Percentiles rank a stretch among this genome's conserved stretches.
Evolutionary conservation across 2,113 vertebrate species (phyloP).

Genomic region (Boulengeromyrus knoepffleri): DNA sequence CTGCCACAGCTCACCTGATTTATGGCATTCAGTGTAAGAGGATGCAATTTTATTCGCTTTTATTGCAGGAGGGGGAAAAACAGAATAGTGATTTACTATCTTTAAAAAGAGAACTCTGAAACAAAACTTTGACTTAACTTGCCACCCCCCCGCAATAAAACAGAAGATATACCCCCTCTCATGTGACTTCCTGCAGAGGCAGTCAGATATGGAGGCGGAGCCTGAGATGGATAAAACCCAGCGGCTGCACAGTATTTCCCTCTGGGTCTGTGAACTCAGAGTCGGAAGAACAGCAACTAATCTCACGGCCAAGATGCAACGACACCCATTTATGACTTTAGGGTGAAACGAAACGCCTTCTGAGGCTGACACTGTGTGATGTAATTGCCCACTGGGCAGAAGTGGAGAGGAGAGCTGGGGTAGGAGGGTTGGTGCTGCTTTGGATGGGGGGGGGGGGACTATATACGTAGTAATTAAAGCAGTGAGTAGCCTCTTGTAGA

Average conservation of each 20-base stretch:
- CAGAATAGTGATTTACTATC: background rate
- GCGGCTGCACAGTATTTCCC: background rate
- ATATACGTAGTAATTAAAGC: background rate
- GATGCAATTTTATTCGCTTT: conserved; percentile 10
- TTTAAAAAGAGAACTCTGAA: background rate
- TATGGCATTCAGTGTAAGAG: background rate
- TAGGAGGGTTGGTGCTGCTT: background rate
- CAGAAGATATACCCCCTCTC: background rate
- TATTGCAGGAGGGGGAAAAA: background rate
- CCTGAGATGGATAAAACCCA: background rate
- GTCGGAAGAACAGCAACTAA: background rate
- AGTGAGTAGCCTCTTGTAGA: background rate
- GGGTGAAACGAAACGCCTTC: background rate
- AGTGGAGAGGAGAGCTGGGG: background rate
- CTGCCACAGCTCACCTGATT: background rate
- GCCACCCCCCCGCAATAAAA: background rate
- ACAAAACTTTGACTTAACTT: background rate
- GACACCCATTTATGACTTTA: background rate
- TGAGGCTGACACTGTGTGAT: background rate
- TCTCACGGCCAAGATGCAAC: background rate
- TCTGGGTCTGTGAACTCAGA: background rate
- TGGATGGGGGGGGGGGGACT: background rate
- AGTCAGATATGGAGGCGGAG: background rate
- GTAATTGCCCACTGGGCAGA: background rate
- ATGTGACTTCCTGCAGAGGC: background rate